A percentile compares a stretch with the other conserved stretches of the same genome.
Evolutionary conservation across 2,113 vertebrate species (phyloP).

Genomic region (Mus pahari): DNA sequence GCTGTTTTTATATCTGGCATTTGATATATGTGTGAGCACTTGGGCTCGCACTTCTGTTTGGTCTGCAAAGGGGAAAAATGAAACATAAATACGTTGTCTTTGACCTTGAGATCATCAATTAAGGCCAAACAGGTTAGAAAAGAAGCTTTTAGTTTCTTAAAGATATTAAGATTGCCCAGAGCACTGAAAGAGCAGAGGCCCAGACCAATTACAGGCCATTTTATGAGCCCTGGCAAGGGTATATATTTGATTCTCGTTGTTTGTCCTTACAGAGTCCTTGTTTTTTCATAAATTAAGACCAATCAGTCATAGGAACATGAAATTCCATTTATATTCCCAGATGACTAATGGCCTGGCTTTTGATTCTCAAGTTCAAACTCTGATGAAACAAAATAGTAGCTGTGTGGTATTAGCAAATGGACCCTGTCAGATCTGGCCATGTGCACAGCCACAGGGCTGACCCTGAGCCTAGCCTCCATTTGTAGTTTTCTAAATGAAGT

Average conservation of each 20-base stretch:
- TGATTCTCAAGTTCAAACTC: constrained; percentile 71
- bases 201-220: constrained; percentile 77
- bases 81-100: constrained; percentile 80
- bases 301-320: constrained; percentile 80
- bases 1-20: constrained; percentile 27
- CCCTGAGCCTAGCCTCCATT: constrained; percentile 7
- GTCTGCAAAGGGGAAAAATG: constrained; percentile 65
- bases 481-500: constrained; percentile 42
- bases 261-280: constrained; percentile 74
- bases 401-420: constrained; percentile 70
- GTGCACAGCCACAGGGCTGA: background rate
- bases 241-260: constrained; percentile 79
- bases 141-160: constrained; percentile 81
- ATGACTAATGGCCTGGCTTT: constrained; percentile 78
- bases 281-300: constrained; percentile 79
- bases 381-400: constrained; percentile 70
- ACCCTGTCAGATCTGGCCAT: constrained; percentile 42
- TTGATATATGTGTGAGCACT: constrained; percentile 63
- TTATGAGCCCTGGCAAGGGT: constrained; percentile 69
- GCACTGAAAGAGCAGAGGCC: constrained; percentile 70
- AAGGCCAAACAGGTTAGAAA: constrained; percentile 73
- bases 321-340: constrained; percentile 80
- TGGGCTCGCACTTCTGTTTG: constrained; percentile 43
- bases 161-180: constrained; percentile 73
- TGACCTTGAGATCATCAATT: constrained; percentile 78